Conservation (phyloP, 2,888 invertebrate genomes). For the Molanna angustata region DNA sequence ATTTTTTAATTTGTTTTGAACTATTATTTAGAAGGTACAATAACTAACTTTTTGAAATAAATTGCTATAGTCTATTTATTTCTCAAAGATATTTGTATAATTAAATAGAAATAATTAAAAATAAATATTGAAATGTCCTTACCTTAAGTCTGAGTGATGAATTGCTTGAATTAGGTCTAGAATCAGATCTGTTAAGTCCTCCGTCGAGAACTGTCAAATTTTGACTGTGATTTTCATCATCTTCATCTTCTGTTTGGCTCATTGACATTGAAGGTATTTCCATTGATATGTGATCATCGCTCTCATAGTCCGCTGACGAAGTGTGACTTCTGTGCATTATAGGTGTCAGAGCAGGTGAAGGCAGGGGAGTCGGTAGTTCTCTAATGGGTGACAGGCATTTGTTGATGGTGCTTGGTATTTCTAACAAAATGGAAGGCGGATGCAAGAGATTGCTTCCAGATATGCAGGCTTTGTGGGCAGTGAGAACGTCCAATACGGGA, state of each 20-base stretch:
- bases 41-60: too few species aligned
- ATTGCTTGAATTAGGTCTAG: conserved; percentile 18
- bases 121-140: not conserved
- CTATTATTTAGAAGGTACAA: too few species aligned
- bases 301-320: conserved; percentile 49
- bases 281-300: conserved; percentile 50
- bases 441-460: conserved; percentile 62
- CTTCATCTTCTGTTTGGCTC: conserved; percentile 40
- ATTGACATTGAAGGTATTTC: conserved; percentile 45
- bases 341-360: conserved; percentile 60
- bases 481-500: conserved; percentile 66
- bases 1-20: too few species aligned
- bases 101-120: too few species aligned
- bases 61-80: too few species aligned
- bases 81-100: too few species aligned
- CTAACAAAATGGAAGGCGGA: conserved; percentile 72
- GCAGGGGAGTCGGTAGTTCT: conserved; percentile 72
- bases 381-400: conserved; percentile 79
- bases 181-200: conserved; percentile 34
- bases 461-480: conserved; percentile 58
- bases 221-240: conserved; percentile 40
- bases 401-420: conserved; percentile 70
- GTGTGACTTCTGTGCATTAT: conserved; percentile 50
- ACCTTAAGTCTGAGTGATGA: conserved; percentile 25
- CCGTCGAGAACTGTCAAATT: conserved; percentile 45